Base-by-base conservation (phyloP, 1,140 invertebrate genomes). In the Delia radicum region DNA sequence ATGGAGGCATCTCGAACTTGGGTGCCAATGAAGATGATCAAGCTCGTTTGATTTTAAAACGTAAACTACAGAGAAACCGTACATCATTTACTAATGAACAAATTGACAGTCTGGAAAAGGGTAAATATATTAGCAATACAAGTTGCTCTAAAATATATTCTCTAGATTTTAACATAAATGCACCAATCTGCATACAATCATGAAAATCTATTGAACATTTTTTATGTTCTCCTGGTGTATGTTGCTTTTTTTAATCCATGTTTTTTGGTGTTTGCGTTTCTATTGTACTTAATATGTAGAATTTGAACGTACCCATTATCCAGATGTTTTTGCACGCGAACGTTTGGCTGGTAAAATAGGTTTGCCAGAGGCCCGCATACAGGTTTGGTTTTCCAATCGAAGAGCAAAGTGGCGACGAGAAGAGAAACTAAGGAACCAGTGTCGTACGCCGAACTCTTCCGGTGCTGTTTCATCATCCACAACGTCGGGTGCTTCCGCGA, bases 51-150 rank as follows among this genome's bases (percentile, higher is more conserved):
- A 90, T 95, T 77, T 90, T 98, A 12, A 99, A 99, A 88, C 89
- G 98, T 82, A 99, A 99, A 89, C 90, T 99, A 55, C 98, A 99
- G 87, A 91, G 98, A 83, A 99, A 99, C 88, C 89, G 98, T 81
- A 99, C 98, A 12, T 99, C 97, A 28, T 99, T 99, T 89, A 99
- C 98, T 77, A 99, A 98, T 83, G 97, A 99, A 82, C 98, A 99
- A 88, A 98, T 99, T 81, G 98, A 99, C 87, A 96, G 95, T 79
- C 89, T 99, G 75, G 98, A 99, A 88, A 97, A 98, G 93, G 96
- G 96, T 98, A 77, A 74, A 28, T 73, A 27, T 31, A 27, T 24
- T 48, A 13, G 18, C 27, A 55, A 42, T 18, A 12, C 26, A 28
- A 42, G 15, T n/a, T n/a, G n/a, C n/a, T n/a, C n/a, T n/a, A n/a